Percentiles rank a stretch among this genome's conserved stretches.
phyloP scores from a whole-genome alignment of 2,113 vertebrate species.

The Erythrolamprus reginae region DNA sequence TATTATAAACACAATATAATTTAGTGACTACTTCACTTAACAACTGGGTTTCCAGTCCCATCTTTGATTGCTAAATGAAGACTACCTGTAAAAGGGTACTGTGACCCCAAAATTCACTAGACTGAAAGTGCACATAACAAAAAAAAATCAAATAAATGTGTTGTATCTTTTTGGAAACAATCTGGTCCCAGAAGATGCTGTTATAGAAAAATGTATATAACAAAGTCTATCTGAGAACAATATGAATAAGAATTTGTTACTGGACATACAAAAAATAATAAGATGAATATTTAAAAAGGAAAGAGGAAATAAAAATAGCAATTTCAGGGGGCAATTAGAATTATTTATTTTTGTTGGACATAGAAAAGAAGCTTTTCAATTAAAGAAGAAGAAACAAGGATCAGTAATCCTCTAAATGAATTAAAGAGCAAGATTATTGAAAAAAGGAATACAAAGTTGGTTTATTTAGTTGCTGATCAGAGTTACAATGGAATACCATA shows the following conservation, averaged over 20 bases:
- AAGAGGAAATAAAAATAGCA: not conserved
- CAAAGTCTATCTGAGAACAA: not conserved
- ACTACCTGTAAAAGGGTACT: not conserved
- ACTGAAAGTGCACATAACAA: not conserved
- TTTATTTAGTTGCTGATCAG: not conserved
- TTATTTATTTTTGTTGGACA: not conserved
- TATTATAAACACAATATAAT: not conserved
- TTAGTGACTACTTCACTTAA: not conserved
- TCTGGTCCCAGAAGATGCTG: not conserved
- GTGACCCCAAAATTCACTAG: not conserved
- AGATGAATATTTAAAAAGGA: not conserved
- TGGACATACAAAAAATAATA: not conserved
- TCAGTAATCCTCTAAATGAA: not conserved
- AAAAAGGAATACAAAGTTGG: not conserved
- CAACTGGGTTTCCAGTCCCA: not conserved
- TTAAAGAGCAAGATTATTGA: not conserved
- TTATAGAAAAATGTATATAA: not conserved
- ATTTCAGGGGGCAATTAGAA: not conserved
- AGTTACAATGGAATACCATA: not conserved
- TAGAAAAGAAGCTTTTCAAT: not conserved
- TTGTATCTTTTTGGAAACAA: not conserved
- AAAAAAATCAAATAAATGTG: not conserved
- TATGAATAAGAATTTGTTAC: not conserved
- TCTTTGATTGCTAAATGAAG: not conserved
- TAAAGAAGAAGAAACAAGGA: not conserved